Evolutionary conservation across 2,888 invertebrate genomes (phyloP).

Genomic region (Campoplex capitator): DNA sequence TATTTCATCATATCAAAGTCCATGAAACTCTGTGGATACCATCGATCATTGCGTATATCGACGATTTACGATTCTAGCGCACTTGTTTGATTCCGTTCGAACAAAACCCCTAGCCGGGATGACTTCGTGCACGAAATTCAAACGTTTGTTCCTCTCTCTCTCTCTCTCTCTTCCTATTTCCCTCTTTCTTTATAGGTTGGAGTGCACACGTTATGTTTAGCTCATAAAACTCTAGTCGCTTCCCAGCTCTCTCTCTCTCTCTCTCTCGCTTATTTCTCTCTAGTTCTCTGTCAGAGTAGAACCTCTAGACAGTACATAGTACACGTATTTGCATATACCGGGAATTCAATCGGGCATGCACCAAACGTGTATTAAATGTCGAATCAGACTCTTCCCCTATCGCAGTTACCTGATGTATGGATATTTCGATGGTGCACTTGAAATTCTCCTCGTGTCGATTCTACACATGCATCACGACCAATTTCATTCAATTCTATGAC

Average conservation of each 20-base stretch:
- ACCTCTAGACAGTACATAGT: slow-evolving; percentile 16
- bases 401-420: slow-evolving; percentile 8
- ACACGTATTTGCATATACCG: slow-evolving; percentile 62
- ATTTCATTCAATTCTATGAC: slow-evolving; percentile 43
- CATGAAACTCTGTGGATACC: slow-evolving; percentile 9
- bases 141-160: slow-evolving; percentile 38
- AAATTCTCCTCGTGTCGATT: slow-evolving; percentile 56
- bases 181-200: slow-evolving; percentile 1
- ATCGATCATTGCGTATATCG: slow-evolving; percentile 60
- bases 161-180: neutral
- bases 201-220: slow-evolving; percentile 61
- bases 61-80: slow-evolving; percentile 50
- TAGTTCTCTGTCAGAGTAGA: slow-evolving; percentile 4
- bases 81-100: slow-evolving; percentile 50
- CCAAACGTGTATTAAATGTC: slow-evolving; percentile 67
- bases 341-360: slow-evolving; percentile 64
- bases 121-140: slow-evolving; percentile 66
- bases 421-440: slow-evolving; percentile 46
- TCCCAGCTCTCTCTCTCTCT: neutral
- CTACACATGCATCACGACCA: slow-evolving; percentile 9
- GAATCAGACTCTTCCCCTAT: slow-evolving; percentile 55
- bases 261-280: neutral
- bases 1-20: slow-evolving; percentile 1
- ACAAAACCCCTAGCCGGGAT: slow-evolving; percentile 29
- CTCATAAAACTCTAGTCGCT: slow-evolving; percentile 62